phyloP scores from a whole-genome alignment of 2,797 vertebrate species.

The Danio albolineatus region DNA sequence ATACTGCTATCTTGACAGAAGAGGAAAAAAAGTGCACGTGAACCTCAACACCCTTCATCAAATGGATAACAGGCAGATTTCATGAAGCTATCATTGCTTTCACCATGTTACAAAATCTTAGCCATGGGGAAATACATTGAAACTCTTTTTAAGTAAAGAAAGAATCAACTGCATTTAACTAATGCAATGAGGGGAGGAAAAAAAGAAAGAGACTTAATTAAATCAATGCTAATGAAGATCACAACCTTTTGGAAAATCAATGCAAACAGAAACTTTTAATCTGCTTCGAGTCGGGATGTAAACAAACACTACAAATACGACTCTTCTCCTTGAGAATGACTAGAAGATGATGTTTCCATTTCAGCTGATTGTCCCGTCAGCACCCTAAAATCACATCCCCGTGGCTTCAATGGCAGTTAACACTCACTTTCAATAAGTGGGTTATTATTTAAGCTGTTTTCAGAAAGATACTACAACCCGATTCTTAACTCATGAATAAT shows the following conservation, averaged over 20 bases:
- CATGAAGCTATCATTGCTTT: background rate
- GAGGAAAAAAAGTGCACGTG: too few species aligned
- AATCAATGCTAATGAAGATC: background rate
- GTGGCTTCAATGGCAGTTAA: background rate
- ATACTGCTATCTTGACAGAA: too few species aligned
- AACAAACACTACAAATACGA: background rate
- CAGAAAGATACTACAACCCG: background rate
- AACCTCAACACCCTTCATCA: too few species aligned
- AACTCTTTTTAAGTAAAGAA: background rate
- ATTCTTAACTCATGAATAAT: slow-evolving; percentile 4
- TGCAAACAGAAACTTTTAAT: background rate
- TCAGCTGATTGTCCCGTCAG: background rate
- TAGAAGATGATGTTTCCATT: background rate
- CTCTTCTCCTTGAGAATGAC: background rate
- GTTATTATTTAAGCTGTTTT: background rate
- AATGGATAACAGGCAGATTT: too few species aligned
- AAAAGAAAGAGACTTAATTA: background rate
- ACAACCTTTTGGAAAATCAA: background rate
- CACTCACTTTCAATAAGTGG: background rate
- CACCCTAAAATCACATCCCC: background rate
- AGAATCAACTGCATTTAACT: background rate
- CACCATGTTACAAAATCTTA: background rate
- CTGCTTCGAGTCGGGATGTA: background rate
- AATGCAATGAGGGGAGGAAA: background rate
- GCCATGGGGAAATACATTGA: background rate